These are phyloP conservation scores for Acanthosoma haemorrhoidale DNA, from an alignment of 2,888 invertebrate genomes.

Conservation along the genomic window DNA sequence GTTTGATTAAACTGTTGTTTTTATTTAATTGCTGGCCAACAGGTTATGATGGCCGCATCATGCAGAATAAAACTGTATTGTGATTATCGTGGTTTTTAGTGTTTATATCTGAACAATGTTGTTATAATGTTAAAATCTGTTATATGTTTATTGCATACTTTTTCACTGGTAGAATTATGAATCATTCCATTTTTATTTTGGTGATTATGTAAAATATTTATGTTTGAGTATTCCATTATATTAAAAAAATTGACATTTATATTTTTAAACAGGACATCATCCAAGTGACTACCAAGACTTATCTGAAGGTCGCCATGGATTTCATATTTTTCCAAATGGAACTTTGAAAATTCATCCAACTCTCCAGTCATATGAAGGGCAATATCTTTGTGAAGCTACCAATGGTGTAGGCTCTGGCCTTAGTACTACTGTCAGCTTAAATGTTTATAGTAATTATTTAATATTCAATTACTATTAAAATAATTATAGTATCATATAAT, in stretches of 20 bases:
- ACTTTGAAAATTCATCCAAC: constrained; percentile 47
- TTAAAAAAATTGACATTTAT: not conserved
- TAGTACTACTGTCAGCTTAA: constrained; percentile 48
- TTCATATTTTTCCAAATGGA: constrained; percentile 46
- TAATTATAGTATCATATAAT: too few relatives aligned
- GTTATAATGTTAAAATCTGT: too few relatives aligned
- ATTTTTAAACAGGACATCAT: constrained; percentile 42
- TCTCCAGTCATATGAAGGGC: constrained; percentile 47
- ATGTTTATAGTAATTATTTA: constrained; percentile 45
- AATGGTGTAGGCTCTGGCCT: constrained; percentile 50
- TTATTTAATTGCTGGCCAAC: too few relatives aligned
- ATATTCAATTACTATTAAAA: not conserved
- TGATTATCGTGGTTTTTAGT: too few relatives aligned
- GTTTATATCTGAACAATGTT: too few relatives aligned
- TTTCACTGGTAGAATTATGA: not conserved
- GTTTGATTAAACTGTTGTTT: too few relatives aligned
- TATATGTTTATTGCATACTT: too few relatives aligned
- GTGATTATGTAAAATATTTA: not conserved
- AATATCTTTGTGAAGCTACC: constrained; percentile 50
- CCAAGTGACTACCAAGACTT: constrained; percentile 44
- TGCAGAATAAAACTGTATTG: too few relatives aligned
- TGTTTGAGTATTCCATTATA: not conserved
- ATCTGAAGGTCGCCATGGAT: constrained; percentile 42
- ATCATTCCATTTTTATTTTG: not conserved
- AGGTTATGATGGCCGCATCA: too few relatives aligned